Evolutionary conservation across 2,113 vertebrate genomes (phyloP).

Genomic region (Stictonetta naevosa): DNA sequence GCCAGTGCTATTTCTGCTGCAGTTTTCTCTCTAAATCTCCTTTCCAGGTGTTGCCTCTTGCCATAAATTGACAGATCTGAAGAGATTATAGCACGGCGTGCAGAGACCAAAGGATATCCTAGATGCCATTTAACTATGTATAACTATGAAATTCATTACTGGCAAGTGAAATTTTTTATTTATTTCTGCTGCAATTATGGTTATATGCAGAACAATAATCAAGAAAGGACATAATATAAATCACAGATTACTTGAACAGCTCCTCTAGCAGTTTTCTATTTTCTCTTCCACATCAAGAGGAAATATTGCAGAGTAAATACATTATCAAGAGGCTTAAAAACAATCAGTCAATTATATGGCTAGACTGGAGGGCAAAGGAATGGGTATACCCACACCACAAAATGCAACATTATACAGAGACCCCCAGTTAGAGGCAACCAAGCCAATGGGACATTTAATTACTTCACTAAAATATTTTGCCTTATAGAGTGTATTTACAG

Average conservation of each 20-base stretch:
- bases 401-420: background rate
- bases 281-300: background rate
- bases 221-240: background rate
- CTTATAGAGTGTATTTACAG: background rate
- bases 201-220: background rate
- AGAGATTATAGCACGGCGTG: background rate
- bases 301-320: background rate
- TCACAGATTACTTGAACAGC: background rate
- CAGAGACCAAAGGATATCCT: background rate
- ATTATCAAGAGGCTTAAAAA: background rate
- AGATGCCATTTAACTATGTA: background rate
- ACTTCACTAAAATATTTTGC: background rate
- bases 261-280: background rate
- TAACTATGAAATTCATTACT: background rate
- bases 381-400: background rate
- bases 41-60: background rate
- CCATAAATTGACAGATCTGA: background rate
- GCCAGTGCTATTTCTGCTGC: background rate
- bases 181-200: background rate
- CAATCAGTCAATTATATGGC: background rate
- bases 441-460: background rate
- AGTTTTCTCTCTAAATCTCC: background rate
- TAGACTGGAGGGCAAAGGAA: background rate
- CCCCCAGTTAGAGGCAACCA: background rate
- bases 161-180: background rate